Evolutionary conservation across 2,797 vertebrate genomes (phyloP), one percentile per base, ranked within the genome.

Genomic region (Dendrocincla tyrannina): DNA sequence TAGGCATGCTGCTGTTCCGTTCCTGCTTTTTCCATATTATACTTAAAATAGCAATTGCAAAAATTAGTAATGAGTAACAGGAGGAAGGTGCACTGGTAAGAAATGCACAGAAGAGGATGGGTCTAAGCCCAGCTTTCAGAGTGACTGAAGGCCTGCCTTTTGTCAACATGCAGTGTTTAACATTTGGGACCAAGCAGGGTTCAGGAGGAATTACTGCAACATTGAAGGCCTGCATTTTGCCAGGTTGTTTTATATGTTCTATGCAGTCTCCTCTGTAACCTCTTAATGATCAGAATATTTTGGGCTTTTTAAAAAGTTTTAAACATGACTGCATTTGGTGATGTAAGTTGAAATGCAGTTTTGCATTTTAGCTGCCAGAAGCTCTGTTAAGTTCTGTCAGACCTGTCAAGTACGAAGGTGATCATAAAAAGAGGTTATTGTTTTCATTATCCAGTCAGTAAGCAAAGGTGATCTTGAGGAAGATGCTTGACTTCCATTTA

Each of bases 291-390:
- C 64, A 58, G 59, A 72, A n/a, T 70, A 8, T 5, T 59, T 47
- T 14, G 14, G 32, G 4, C 0, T 1, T 17, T 27, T 28, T 58
- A 10, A 10, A 2, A 14, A 44, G 30, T n/a, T 80, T 60, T 41
- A 25, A 62, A 46, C 0, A 0, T 39, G 17, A n/a, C 24, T 58
- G 5, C 22, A 41, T 53, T 55, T 50, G 60, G 42, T 81, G 13
- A 78, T 32, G 5, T 1, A 24, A 46, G 13, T 24, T 59, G 15
- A 85, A 56, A 10, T 23, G 14, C 73, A 52, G 11, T 56, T 91
- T 88, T 11, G 19, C 33, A 7, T 47, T 60, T 30, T 64, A 69
- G 46, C 59, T 88, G 39, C 30, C 37, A 72, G 59, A 37, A 78
- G 11, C 13, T 58, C 14, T 66, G 2, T 42, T 67, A 62, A 50